phyloP scores from a whole-genome alignment of 2,888 invertebrate species.

The Eueremaeus valkanovi region DNA sequence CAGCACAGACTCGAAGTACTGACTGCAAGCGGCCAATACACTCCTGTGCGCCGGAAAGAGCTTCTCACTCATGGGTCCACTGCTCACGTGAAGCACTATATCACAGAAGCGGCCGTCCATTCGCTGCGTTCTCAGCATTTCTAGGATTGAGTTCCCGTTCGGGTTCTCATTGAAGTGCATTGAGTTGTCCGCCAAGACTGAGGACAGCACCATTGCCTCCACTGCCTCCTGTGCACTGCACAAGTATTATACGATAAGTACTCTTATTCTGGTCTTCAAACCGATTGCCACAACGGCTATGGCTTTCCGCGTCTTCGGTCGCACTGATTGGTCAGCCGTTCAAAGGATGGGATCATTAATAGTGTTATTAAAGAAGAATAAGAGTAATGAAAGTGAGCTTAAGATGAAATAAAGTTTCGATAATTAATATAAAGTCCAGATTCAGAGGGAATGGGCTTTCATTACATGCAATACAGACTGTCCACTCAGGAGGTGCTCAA shows the following conservation, averaged over 20 bases:
- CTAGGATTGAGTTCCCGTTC: conserved; percentile 44
- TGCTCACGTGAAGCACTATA: conserved; percentile 58
- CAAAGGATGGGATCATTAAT: too few relatives aligned
- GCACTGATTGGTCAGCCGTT: too few relatives aligned
- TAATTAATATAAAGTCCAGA: not conserved
- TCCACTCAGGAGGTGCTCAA: too few relatives aligned
- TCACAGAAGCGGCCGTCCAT: conserved; percentile 61
- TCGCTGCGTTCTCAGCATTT: conserved; percentile 49
- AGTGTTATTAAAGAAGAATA: not conserved
- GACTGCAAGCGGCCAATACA: conserved; percentile 79
- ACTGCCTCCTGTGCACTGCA: not conserved
- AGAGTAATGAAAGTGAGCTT: not conserved
- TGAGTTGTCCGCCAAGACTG: conserved; percentile 55
- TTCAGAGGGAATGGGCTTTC: not conserved
- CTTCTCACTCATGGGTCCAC: conserved; percentile 59
- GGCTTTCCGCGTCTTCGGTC: too few relatives aligned
- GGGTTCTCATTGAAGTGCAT: conserved; percentile 50
- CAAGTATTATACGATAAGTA: too few relatives aligned
- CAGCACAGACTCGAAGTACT: conserved; percentile 67
- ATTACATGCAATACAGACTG: too few relatives aligned
- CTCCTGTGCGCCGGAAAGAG: conserved; percentile 74
- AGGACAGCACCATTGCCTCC: conserved; percentile 60
- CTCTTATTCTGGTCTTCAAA: too few relatives aligned
- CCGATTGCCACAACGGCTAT: too few relatives aligned
- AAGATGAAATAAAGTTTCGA: not conserved